A percentile compares a stretch with the other conserved stretches of the same genome.
These are phyloP conservation scores for Caenorhabditis sinica DNA, from an alignment of 2,888 invertebrate genomes.

Conservation along the genomic window DNA sequence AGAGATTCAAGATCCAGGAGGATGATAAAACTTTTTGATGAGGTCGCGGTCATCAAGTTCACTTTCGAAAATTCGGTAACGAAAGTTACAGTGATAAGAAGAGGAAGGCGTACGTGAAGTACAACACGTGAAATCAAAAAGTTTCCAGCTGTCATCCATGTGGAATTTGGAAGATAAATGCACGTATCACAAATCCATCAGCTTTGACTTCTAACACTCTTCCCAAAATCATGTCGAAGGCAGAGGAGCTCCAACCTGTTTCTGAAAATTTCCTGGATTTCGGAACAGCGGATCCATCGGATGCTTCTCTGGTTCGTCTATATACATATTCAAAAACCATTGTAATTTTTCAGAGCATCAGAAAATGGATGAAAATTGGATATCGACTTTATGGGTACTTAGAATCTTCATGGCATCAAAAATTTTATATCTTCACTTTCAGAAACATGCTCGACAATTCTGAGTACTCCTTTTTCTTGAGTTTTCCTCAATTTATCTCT, in stretches of 20 bases:
- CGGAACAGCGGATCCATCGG: background rate
- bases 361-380: slow-evolving; percentile 42
- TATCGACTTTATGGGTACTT: slow-evolving; percentile 31
- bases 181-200: too few relatives aligned
- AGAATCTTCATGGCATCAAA: background rate
- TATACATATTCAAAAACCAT: background rate
- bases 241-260: background rate
- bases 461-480: slow-evolving; percentile 44
- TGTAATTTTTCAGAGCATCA: slow-evolving; percentile 15
- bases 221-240: background rate
- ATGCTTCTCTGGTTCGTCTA: slow-evolving; percentile 2
- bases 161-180: too few relatives aligned
- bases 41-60: slow-evolving; percentile 6
- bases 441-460: slow-evolving; percentile 51
- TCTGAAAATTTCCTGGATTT: slow-evolving; percentile 16
- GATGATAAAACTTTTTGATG: slow-evolving; percentile 6
- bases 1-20: background rate
- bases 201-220: too few relatives aligned
- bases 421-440: background rate
- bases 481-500: slow-evolving; percentile 43
- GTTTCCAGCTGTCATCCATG: background rate
- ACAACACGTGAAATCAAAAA: background rate
- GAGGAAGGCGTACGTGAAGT: background rate
- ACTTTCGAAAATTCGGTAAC: background rate
- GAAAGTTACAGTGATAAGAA: background rate